Percentiles rank a stretch among this genome's conserved stretches.
phyloP scores from a whole-genome alignment of 2,797 vertebrate species.

The Eulemur albifrons region DNA sequence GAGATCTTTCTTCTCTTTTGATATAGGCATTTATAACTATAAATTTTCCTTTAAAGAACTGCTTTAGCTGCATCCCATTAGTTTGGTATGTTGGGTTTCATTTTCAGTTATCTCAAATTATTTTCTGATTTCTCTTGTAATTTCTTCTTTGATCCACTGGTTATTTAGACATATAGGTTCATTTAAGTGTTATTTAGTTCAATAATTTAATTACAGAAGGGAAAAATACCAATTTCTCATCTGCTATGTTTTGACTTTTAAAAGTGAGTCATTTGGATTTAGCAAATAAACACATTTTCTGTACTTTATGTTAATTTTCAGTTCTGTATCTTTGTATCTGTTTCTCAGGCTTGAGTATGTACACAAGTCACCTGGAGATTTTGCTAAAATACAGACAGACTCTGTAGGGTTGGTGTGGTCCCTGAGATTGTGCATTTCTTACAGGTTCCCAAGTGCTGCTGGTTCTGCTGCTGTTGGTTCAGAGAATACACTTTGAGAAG shows the following conservation, averaged over 20 bases:
- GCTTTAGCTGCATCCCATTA: background rate
- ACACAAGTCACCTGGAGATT: background rate
- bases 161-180: background rate
- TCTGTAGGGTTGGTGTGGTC: background rate
- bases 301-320: background rate
- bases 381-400: background rate
- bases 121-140: constrained; percentile 26
- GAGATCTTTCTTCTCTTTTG: background rate
- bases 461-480: background rate
- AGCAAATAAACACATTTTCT: background rate
- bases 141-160: background rate
- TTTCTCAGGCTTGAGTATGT: background rate
- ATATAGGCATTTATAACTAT: background rate
- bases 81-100: background rate
- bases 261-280: background rate
- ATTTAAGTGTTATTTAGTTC: background rate
- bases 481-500: background rate
- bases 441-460: background rate
- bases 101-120: background rate
- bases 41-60: background rate
- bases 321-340: background rate
- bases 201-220: background rate
- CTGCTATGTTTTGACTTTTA: background rate
- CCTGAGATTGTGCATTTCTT: background rate
- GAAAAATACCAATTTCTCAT: background rate